These are phyloP conservation scores for Heterotilapia buettikoferi DNA, from an alignment of 2,113 vertebrate genomes.

Conservation along the genomic window DNA sequence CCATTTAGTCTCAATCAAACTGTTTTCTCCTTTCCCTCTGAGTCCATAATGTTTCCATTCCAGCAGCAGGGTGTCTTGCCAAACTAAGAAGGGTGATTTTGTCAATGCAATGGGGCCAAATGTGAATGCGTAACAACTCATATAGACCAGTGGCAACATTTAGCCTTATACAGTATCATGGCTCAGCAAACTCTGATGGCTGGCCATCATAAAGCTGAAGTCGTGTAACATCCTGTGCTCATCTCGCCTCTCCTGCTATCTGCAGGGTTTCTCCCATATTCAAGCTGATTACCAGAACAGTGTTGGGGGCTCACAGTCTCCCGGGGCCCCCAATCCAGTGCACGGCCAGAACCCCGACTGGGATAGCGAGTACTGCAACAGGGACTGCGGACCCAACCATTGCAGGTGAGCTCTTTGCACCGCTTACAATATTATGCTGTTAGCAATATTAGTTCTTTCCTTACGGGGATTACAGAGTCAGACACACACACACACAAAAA, in stretches of 20 bases:
- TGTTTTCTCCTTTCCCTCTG: background rate
- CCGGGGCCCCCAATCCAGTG: constrained; percentile 82
- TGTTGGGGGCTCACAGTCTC: constrained; percentile 87
- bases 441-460: background rate
- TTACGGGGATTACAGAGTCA: background rate
- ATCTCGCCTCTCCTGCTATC: background rate
- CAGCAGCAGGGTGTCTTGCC: background rate
- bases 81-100: background rate
- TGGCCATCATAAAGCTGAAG: background rate
- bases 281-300: constrained; percentile 90
- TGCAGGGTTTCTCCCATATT: constrained; percentile 91
- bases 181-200: background rate
- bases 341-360: constrained; percentile 84
- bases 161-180: background rate
- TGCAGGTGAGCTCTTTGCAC: constrained; percentile 81
- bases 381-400: constrained; percentile 92
- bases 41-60: background rate
- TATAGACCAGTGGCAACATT: background rate
- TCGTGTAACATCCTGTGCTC: background rate
- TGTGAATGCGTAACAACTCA: background rate
- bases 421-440: background rate
- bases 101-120: background rate
- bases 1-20: background rate
- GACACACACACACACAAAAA: background rate
- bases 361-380: constrained; percentile 91